phyloP scores from a whole-genome alignment of 2,113 vertebrate genomes.

The Ophiodon elongatus region DNA sequence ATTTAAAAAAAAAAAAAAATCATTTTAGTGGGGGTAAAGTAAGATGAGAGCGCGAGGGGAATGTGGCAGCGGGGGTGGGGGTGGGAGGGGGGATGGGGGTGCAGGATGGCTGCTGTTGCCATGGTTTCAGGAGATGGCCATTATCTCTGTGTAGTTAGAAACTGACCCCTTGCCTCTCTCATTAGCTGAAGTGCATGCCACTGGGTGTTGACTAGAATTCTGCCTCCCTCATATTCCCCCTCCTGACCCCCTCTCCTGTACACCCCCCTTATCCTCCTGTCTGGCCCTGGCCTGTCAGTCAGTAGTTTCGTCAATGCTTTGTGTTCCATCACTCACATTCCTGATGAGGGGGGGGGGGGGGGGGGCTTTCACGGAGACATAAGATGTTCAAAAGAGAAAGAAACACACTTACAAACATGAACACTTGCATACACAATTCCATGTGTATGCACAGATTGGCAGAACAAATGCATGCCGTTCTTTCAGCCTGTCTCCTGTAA shows the following conservation, averaged over 20 bases:
- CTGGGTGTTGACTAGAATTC: slow-evolving; percentile 78
- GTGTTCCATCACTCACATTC: slow-evolving; percentile 50
- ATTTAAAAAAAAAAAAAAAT: slow-evolving; percentile 41
- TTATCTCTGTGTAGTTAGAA: slow-evolving; percentile 82
- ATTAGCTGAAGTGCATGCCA: slow-evolving; percentile 82
- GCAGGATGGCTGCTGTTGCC: slow-evolving; percentile 76
- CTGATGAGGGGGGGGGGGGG: background rate
- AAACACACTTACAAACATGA: background rate
- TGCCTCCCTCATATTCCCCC: slow-evolving; percentile 61
- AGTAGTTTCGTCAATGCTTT: slow-evolving; percentile 22
- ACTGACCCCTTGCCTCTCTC: slow-evolving; percentile 82
- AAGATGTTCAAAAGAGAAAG: background rate
- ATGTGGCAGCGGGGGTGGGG: slow-evolving; percentile 29
- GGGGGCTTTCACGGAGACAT: slow-evolving; percentile 13
- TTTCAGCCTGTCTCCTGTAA: slow-evolving; percentile 12
- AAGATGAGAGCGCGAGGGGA: slow-evolving; percentile 47
- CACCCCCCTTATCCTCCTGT: slow-evolving; percentile 27
- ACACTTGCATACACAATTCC: background rate
- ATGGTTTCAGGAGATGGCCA: slow-evolving; percentile 82
- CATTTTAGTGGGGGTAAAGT: slow-evolving; percentile 55
- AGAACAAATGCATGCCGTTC: background rate
- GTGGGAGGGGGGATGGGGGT: slow-evolving; percentile 11
- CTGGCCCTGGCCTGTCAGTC: slow-evolving; percentile 62
- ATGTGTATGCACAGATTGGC: background rate
- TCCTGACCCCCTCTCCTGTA: slow-evolving; percentile 14